Percentiles rank a stretch among this genome's conserved stretches.
These are phyloP conservation scores for Toxonevra muliebris DNA, from an alignment of 2,888 invertebrate species.

Conservation along the genomic window DNA sequence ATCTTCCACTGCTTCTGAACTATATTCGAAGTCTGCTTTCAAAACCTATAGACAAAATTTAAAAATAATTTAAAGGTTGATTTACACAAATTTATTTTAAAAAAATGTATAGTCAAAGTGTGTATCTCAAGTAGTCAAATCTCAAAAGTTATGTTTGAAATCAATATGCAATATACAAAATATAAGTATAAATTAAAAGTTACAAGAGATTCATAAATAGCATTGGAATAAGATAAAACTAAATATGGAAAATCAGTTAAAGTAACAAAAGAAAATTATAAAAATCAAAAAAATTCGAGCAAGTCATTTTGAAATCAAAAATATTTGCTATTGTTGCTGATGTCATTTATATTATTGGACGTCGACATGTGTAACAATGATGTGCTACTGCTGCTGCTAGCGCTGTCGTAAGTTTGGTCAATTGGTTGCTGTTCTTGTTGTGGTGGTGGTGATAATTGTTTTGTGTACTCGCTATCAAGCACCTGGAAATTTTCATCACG, in stretches of 20 bases:
- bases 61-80: conserved; percentile 12
- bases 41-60: conserved; percentile 13
- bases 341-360: conserved; percentile 17
- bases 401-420: conserved; percentile 17
- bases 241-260: not conserved
- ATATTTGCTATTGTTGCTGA: conserved; percentile 26
- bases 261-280: not conserved
- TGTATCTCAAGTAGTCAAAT: not conserved
- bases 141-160: not conserved
- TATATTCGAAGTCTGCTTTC: conserved; percentile 2
- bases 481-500: conserved; percentile 57
- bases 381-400: conserved; percentile 29
- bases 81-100: conserved; percentile 16
- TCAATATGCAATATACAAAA: not conserved
- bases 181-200: not conserved
- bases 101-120: not conserved
- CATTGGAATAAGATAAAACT: not conserved
- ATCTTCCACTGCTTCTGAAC: not conserved
- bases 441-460: conserved; percentile 33
- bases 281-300: no score
- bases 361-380: conserved; percentile 37
- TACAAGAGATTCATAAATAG: not conserved
- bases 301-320: conserved; percentile 30
- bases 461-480: conserved; percentile 55
- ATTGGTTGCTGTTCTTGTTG: conserved; percentile 17